These are phyloP conservation scores for Rhineura floridana DNA, from an alignment of 2,113 vertebrate species.

Conservation along the genomic window DNA sequence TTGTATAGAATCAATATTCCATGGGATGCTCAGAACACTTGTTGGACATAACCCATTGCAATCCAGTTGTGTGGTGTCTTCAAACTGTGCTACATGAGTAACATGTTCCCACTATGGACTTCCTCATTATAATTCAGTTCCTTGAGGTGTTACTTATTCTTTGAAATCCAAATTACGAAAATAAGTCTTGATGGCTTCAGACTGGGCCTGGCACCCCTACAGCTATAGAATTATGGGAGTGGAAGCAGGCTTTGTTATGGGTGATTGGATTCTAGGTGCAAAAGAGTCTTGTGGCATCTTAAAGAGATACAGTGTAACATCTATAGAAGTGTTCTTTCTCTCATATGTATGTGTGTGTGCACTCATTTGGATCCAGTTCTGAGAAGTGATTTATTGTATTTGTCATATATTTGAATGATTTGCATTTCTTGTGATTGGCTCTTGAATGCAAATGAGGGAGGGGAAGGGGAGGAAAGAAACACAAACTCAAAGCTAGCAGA, in stretches of 20 bases:
- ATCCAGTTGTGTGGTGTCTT: neutral
- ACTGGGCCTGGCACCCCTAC: neutral
- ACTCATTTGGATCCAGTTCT: neutral
- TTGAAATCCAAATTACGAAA: neutral
- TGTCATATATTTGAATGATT: neutral
- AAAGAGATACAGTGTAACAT: neutral
- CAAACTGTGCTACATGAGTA: neutral
- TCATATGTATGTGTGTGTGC: neutral
- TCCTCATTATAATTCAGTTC: neutral
- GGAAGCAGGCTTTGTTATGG: neutral
- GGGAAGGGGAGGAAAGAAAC: neutral
- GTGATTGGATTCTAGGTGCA: no score
- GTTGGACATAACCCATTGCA: neutral
- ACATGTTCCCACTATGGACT: neutral
- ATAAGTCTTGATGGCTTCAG: neutral
- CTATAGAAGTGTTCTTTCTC: neutral
- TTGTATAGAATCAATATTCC: neutral
- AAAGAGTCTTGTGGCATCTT: no score
- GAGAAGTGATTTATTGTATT: neutral
- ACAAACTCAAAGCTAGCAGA: neutral
- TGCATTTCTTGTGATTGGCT: neutral
- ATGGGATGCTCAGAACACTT: no score
- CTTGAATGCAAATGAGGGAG: no score
- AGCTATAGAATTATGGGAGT: neutral
- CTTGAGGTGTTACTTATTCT: neutral